Evolutionary conservation across 2,797 vertebrate genomes (phyloP), one percentile per base, ranked within the genome.

Genomic region (Eleutherodactylus coqui): DNA sequence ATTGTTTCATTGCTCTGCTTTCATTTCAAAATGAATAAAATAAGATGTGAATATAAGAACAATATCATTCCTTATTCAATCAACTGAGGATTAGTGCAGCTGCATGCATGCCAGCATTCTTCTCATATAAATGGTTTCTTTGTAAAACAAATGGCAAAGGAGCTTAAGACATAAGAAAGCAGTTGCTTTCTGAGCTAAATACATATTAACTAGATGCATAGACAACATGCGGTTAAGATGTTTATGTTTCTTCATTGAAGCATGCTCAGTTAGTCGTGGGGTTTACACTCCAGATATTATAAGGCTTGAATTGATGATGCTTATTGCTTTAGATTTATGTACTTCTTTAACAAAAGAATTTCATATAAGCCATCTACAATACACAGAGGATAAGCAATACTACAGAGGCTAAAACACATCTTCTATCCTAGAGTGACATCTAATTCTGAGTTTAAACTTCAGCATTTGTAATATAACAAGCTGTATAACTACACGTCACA

Each of bases 181-280:
- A 89, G 90, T 88, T 76, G 89, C 89, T 88, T 91, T 89, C 87
- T 77, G 90, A 92, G 91, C 89, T 88, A 89, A 91, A 87, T 89
- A 89, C 34, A 84, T 82, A 89, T 91, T 92, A 89, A 88, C 0
- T 87, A 69, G 91, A 90, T 80, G 90, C 88, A 89, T 87, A 83
- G 75, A 87, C 85, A 91, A 90, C 89, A 89, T 88, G 86, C 58
- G 88, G 36, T 45, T 60, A 88, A 91, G 90, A 89, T 49, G 77
- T 88, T 90, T 88, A 89, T 85, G 85, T 90, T 5, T 60, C 75
- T 89, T 86, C 88, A 88, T 87, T 93, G 88, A 96, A 92, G 90
- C 88, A 92, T 92, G 94, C 92, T 90, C 92, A 91, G 77, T 91
- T n/a, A 73, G 41, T 86, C 88, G 89, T 62, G n/a, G 1, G n/a